Percentiles rank a stretch among this genome's conserved stretches.
These are phyloP conservation scores for Centropristis striata DNA, from an alignment of 2,113 vertebrate genomes.

Conservation along the genomic window DNA sequence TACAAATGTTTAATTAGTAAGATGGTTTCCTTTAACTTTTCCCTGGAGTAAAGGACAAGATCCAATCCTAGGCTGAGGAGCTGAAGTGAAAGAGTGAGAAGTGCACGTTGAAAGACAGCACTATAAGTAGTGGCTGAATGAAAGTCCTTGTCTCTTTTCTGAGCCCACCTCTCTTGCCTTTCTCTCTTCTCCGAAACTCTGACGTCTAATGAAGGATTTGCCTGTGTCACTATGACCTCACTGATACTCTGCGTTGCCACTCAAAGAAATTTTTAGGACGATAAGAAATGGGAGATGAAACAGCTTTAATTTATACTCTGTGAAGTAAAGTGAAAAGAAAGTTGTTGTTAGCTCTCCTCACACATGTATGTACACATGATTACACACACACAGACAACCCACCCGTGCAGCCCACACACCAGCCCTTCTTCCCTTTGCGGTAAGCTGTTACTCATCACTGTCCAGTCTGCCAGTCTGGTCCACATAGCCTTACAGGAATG, in stretches of 20 bases:
- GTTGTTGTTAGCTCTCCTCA: constrained; percentile 13
- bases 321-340: constrained; percentile 1
- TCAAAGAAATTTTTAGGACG: neutral
- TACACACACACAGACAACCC: constrained; percentile 34
- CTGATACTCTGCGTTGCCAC: constrained; percentile 64
- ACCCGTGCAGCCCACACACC: constrained; percentile 40
- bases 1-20: neutral
- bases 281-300: constrained; percentile 16
- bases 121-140: constrained; percentile 66
- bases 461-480: constrained; percentile 72
- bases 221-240: constrained; percentile 75
- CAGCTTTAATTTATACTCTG: neutral
- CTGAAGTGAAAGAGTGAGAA: constrained; percentile 55
- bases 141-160: constrained; percentile 73
- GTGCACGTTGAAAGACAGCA: constrained; percentile 75
- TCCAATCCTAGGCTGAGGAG: neutral
- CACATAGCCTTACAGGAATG: constrained; percentile 80
- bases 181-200: constrained; percentile 71
- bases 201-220: constrained; percentile 62
- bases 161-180: constrained; percentile 38
- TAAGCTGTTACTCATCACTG: constrained; percentile 77
- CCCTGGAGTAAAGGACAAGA: constrained; percentile 3
- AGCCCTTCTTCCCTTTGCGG: constrained; percentile 52
- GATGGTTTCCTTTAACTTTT: constrained; percentile 2
- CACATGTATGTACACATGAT: constrained; percentile 16